Evolutionary conservation across 2,888 invertebrate genomes (phyloP), one percentile per base, ranked within the genome.

Genomic region (Entomobrya proxima): DNA sequence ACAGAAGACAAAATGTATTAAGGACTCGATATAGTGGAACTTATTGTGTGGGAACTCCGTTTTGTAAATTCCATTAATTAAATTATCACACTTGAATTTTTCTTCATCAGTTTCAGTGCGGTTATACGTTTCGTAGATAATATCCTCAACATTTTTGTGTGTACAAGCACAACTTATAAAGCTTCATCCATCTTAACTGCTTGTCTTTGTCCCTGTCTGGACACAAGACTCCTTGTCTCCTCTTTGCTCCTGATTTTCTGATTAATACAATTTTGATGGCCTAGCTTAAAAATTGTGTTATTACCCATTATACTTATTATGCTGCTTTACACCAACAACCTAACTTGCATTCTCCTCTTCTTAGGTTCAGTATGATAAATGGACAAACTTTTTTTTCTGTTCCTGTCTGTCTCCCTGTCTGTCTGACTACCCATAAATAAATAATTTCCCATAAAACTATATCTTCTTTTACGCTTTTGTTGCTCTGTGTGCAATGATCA

Each of bases 11-110:
- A 55, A 6, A 58, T 58, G 30, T 55, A 24, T 30, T 61, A 32
- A n/a, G n/a, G n/a, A n/a, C n/a, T n/a, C n/a, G n/a, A n/a, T n/a
- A n/a, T n/a, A n/a, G n/a, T n/a, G n/a, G n/a, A n/a, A n/a, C n/a
- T 74, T 5, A 21, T n/a, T 52, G 72, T 67, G 75, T 85, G 85
- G 80, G 85, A 85, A 85, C 67, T n/a, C 55, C 80, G 52, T 85
- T 85, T 85, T 64, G 64, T 75, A 32, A 11, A 47, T 58, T 61
- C 76, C 69, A 85, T 55, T 85, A 85, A 85, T 85, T 80, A 81
- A 85, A 85, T 85, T 80, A 85, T 85, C 80, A 76, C 80, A 76
- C 74, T 80, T 67, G 75, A 52, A 69, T 76, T 69, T 32, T 67
- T 67, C 64, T 67, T 47, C 47, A n/a, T 72, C 50, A 61, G 15